These are phyloP conservation scores for Okamejei kenojei DNA, from an alignment of 2,797 vertebrate genomes.

Conservation along the genomic window DNA sequence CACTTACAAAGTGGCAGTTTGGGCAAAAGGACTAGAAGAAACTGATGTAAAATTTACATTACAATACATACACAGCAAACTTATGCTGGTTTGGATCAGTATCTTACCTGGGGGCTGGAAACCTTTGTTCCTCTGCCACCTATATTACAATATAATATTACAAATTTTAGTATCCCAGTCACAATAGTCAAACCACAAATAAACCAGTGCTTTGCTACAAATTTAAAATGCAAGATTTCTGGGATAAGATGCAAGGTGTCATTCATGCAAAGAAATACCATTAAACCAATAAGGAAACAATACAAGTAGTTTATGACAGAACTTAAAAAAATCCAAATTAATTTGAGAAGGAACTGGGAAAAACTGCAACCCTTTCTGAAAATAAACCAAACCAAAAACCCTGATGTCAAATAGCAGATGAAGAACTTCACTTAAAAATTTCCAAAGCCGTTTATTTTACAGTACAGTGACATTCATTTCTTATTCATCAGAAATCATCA, in stretches of 20 bases:
- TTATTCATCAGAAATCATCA: conserved; percentile 48
- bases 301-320: conserved; percentile 25
- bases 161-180: conserved; percentile 24
- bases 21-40: conserved; percentile 38
- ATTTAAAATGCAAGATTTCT: conserved; percentile 39
- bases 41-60: conserved; percentile 48
- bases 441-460: conserved; percentile 19
- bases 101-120: conserved; percentile 45
- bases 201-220: conserved; percentile 43
- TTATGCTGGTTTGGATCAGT: conserved; percentile 40
- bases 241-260: conserved; percentile 35
- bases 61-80: conserved; percentile 46
- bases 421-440: conserved; percentile 43
- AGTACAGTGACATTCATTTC: conserved; percentile 19
- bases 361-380: conserved; percentile 30
- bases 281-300: conserved; percentile 30
- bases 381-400: conserved; percentile 43
- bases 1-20: conserved; percentile 50
- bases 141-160: conserved; percentile 44
- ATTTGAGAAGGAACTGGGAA: neutral
- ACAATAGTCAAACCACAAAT: conserved; percentile 34
- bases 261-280: conserved; percentile 34
- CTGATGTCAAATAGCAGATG: conserved; percentile 42
- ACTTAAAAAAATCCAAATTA: conserved; percentile 38
- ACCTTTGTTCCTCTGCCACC: conserved; percentile 42